Evolutionary conservation across 2,113 vertebrate species (phyloP), one percentile per base, ranked within the genome.

Genomic region (Lates calcarifer): DNA sequence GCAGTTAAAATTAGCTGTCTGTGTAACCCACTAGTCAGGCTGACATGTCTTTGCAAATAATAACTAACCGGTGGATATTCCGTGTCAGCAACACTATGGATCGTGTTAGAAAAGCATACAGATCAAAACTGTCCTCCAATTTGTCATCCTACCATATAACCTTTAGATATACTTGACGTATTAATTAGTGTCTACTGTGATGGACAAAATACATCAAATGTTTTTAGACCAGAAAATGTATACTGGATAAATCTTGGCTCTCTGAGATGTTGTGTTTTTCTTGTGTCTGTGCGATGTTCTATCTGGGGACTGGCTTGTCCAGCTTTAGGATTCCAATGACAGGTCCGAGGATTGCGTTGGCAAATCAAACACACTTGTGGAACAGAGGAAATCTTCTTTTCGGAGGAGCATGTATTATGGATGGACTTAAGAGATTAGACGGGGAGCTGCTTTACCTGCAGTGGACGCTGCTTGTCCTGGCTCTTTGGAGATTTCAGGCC

Each of bases 401-500:
- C 75, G 61, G 83, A 87, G 90, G 84, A 77, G 84, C 91, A 92
- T 93, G 92, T 92, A 93, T 93, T 93, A 94, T 93, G 93, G 91
- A 93, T 92, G 91, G 91, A 93, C 84, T 93, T 93, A 93, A 91
- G 91, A 94, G 92, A 95, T 94, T 94, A 95, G 92, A 91, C 45
- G 43, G 83, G 73, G 85, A 87, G 85, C 91, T 89, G 95, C 97
- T 95, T 91, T 96, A 99, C 98, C 98, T 99, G 98, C 93, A 99
- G 95, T 89, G 97, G 97, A 96, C 98, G 97, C 94, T 99, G 98
- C 95, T 99, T 99, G 92, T 99, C 98, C 94, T 96, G 97, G 95
- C 94, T 97, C 95, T 99, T 99, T 95, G 98, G 98, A 96, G 98
- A 99, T 93, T 99, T 99, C 95, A 99, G 91, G 95, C 97, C 97